phyloP scores from a whole-genome alignment of 35 echinoderm and acorn worm genomes.

The Ophiothrix spiculata region DNA sequence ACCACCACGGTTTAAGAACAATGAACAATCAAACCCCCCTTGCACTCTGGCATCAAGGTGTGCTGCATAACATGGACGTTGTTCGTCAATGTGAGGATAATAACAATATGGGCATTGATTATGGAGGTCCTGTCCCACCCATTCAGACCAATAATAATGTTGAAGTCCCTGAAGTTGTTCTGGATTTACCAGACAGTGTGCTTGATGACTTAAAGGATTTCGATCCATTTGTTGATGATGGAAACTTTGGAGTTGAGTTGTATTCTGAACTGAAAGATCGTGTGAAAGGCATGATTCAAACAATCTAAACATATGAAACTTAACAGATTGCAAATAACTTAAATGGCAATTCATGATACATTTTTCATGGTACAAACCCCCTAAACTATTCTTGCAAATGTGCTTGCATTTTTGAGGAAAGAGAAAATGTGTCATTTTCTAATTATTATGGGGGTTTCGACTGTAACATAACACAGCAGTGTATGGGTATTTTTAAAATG shows the following conservation, averaged over 20 bases:
- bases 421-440: too few species aligned
- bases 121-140: background rate
- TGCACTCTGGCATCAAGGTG: background rate
- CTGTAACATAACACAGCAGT: too few species aligned
- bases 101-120: background rate
- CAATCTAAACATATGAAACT: too few species aligned
- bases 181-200: background rate
- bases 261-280: background rate
- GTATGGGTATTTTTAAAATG: too few species aligned
- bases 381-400: too few species aligned
- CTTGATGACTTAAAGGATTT: background rate
- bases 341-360: too few species aligned
- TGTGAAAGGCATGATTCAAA: too few species aligned
- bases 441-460: too few species aligned
- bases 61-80: background rate
- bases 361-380: too few species aligned
- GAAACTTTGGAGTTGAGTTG: background rate
- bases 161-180: background rate
- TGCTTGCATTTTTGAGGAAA: too few species aligned
- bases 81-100: background rate
- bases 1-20: background rate
- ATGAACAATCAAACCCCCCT: background rate
- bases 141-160: background rate
- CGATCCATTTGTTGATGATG: background rate
- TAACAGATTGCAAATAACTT: too few species aligned